Evolutionary conservation across 2,888 invertebrate genomes (phyloP).

Genomic region (Sesia bembeciformis): DNA sequence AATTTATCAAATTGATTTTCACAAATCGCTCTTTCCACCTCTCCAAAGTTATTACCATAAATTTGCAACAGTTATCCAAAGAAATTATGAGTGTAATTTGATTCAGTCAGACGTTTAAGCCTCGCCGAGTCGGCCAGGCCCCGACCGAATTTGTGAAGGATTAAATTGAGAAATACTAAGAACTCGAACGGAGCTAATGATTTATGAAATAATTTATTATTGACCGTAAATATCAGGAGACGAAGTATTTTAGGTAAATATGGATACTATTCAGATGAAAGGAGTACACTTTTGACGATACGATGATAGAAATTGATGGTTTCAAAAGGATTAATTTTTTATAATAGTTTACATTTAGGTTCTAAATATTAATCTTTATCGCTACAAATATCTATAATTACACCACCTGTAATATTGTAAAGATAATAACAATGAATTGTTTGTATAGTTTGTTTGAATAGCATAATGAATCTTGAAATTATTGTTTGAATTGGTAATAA

Average conservation of each 20-base stretch:
- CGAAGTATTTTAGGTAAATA: background rate
- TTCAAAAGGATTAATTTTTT: too few species aligned
- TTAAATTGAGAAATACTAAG: conserved; percentile 23
- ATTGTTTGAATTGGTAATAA: too few species aligned
- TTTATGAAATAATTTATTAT: conserved; percentile 15
- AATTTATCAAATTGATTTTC: conserved; percentile 70
- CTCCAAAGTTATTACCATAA: conserved; percentile 51
- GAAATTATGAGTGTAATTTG: conserved; percentile 59
- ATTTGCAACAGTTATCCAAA: conserved; percentile 58
- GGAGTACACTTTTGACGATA: too few species aligned
- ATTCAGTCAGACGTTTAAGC: conserved; percentile 34
- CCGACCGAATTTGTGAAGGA: conserved; percentile 11
- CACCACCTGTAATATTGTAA: too few species aligned
- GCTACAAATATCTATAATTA: too few species aligned
- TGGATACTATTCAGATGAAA: too few species aligned
- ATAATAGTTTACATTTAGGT: too few species aligned
- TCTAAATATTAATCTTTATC: too few species aligned
- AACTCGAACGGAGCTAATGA: conserved; percentile 13
- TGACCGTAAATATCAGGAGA: background rate
- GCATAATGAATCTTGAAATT: too few species aligned
- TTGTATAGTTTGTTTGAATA: too few species aligned
- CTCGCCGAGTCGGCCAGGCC: background rate
- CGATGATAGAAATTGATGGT: too few species aligned
- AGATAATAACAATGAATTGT: too few species aligned
- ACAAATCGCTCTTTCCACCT: conserved; percentile 46